These are phyloP conservation scores for Scaptomyza cyrtandrae DNA, from an alignment of 2,888 invertebrate genomes.

Conservation along the genomic window DNA sequence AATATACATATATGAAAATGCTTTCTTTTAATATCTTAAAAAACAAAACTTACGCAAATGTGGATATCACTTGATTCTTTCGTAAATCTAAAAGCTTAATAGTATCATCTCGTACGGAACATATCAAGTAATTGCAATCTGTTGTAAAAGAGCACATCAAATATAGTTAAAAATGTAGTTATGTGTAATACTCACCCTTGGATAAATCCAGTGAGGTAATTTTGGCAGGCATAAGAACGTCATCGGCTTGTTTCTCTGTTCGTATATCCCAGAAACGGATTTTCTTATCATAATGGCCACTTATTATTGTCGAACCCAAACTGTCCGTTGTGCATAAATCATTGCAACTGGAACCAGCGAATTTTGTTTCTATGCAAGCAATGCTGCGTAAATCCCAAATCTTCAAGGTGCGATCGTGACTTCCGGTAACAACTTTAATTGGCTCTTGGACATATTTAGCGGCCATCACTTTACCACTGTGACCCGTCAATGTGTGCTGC, in stretches of 20 bases:
- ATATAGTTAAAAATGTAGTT: not conserved
- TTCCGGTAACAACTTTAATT: slow-evolving; percentile 97
- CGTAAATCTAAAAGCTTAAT: slow-evolving; percentile 97
- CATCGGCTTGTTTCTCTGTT: slow-evolving; percentile 92
- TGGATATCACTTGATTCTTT: slow-evolving; percentile 95
- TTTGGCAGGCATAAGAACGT: slow-evolving; percentile 95
- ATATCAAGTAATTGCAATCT: slow-evolving; percentile 95
- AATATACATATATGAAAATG: not conserved
- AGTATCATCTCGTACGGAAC: slow-evolving; percentile 97
- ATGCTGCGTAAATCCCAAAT: slow-evolving; percentile 98
- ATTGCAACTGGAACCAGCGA: slow-evolving; percentile 98
- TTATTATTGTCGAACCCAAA: slow-evolving; percentile 93
- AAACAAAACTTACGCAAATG: slow-evolving; percentile 91
- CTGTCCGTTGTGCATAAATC: slow-evolving; percentile 96
- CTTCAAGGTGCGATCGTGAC: slow-evolving; percentile 98
- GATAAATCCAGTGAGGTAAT: slow-evolving; percentile 97
- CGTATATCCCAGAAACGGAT: slow-evolving; percentile 99
- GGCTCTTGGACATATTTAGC: slow-evolving; percentile 97
- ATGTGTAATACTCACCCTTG: slow-evolving; percentile 87
- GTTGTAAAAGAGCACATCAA: slow-evolving; percentile 74
- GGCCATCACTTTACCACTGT: slow-evolving; percentile 98
- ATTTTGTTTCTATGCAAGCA: slow-evolving; percentile 96
- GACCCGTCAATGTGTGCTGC: slow-evolving; percentile 86
- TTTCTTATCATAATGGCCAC: slow-evolving; percentile 98
- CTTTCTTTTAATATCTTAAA: not conserved